A percentile compares a stretch with the other conserved stretches of the same genome.
Evolutionary conservation across 2,888 invertebrate genomes (phyloP).

Genomic region (Thymelicus acteon): DNA sequence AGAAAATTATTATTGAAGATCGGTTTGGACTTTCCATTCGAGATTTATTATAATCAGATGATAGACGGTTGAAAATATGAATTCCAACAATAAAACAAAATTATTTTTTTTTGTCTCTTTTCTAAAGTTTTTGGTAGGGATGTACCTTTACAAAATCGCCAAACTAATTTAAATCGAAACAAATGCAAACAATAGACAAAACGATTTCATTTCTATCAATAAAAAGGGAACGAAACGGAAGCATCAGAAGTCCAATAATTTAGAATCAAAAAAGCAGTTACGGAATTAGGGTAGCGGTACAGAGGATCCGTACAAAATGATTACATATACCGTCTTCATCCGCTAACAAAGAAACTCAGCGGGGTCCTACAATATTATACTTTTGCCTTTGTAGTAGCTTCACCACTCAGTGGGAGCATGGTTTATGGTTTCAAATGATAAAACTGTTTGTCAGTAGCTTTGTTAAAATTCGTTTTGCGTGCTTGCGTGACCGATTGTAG

Average conservation of each 20-base stretch:
- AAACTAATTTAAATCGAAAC: slow-evolving; percentile 18
- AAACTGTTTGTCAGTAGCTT: slow-evolving; percentile 82
- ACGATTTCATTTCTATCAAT: slow-evolving; percentile 7
- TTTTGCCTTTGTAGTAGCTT: slow-evolving; percentile 80
- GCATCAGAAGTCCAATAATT: slow-evolving; percentile 78
- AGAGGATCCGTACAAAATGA: slow-evolving; percentile 80
- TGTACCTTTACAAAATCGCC: background rate
- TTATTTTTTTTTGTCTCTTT: too few species aligned
- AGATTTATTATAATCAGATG: slow-evolving; percentile 24
- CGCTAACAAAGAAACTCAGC: slow-evolving; percentile 80
- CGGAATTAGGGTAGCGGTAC: slow-evolving; percentile 80
- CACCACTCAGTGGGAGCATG: slow-evolving; percentile 78
- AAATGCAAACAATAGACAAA: slow-evolving; percentile 34
- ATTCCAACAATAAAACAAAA: too few species aligned
- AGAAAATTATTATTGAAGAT: slow-evolving; percentile 63
- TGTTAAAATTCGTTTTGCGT: slow-evolving; percentile 71
- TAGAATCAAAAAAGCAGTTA: slow-evolving; percentile 78
- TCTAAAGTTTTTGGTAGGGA: too few species aligned
- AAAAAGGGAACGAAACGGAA: slow-evolving; percentile 68
- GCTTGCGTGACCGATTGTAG: slow-evolving; percentile 72
- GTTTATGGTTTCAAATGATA: slow-evolving; percentile 84
- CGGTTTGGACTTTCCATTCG: slow-evolving; percentile 47
- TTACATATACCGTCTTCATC: slow-evolving; percentile 81
- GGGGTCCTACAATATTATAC: slow-evolving; percentile 82
- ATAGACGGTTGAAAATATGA: background rate